phyloP scores from a whole-genome alignment of 2,113 vertebrate species.

The Alaudala cheleensis region DNA sequence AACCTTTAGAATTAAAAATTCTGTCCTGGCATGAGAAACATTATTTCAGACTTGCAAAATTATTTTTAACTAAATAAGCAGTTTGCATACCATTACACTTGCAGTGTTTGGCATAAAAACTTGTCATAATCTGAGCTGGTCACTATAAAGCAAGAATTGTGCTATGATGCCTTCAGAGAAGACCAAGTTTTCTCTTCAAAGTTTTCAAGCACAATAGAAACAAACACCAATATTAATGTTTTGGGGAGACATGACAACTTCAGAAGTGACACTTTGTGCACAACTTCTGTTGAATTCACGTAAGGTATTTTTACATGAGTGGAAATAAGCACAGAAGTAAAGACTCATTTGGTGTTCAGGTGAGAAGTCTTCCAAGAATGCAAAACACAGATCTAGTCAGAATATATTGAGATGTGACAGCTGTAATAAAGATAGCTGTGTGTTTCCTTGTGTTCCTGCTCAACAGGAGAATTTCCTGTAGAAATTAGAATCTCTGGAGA shows the following conservation, averaged over 20 bases:
- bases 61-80: background rate
- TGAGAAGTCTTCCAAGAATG: background rate
- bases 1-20: background rate
- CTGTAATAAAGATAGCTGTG: background rate
- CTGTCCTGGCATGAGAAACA: rapidly evolving
- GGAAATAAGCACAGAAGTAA: background rate
- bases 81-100: background rate
- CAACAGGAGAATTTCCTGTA: background rate
- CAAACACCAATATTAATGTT: background rate
- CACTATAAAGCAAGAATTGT: background rate
- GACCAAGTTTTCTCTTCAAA: background rate
- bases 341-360: background rate
- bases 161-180: background rate
- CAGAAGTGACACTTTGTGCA: background rate
- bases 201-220: background rate
- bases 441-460: background rate
- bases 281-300: background rate
- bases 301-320: background rate
- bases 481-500: background rate
- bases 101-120: background rate
- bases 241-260: background rate
- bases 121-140: background rate
- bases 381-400: background rate
- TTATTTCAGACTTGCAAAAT: background rate
- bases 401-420: background rate